A percentile compares a stretch with the other conserved stretches of the same genome.
These are phyloP conservation scores for Cryptocephalus primarius DNA, from an alignment of 2,888 invertebrate species.

Conservation along the genomic window DNA sequence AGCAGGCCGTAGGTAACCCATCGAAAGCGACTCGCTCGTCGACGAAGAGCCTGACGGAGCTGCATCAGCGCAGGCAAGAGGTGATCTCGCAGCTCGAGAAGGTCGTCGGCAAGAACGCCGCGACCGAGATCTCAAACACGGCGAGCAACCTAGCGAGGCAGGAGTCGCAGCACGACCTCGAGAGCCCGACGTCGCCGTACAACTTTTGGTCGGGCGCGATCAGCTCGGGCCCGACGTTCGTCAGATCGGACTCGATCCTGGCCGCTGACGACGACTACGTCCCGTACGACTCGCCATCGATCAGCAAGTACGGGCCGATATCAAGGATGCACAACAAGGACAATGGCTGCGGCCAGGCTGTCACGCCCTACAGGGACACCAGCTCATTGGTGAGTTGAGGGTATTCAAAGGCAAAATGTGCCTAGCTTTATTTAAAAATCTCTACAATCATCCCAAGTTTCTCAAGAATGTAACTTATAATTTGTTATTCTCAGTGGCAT, in stretches of 20 bases:
- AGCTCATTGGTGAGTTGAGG: conserved; percentile 26
- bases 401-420: background rate
- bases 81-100: conserved; percentile 50
- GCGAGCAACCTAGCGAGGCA: conserved; percentile 34
- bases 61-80: conserved; percentile 50
- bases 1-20: conserved; percentile 1
- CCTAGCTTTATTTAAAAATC: background rate
- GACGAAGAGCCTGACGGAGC: conserved; percentile 45
- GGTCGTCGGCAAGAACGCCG: conserved; percentile 43
- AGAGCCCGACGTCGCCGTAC: conserved; percentile 32
- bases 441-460: too few species aligned
- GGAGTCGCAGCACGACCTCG: conserved; percentile 29
- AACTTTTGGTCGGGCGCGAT: conserved; percentile 32
- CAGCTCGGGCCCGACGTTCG: conserved; percentile 17
- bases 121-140: conserved; percentile 34
- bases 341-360: conserved; percentile 22
- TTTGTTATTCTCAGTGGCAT: too few species aligned
- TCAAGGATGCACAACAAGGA: conserved; percentile 39
- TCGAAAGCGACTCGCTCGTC: conserved; percentile 22
- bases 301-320: conserved; percentile 60
- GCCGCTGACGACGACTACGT: conserved; percentile 55
- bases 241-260: conserved; percentile 42
- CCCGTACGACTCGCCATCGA: conserved; percentile 53
- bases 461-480: too few species aligned
- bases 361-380: conserved; percentile 29